phyloP scores from a whole-genome alignment of 2,113 vertebrate genomes.

The Trochalopteron elliotii region DNA sequence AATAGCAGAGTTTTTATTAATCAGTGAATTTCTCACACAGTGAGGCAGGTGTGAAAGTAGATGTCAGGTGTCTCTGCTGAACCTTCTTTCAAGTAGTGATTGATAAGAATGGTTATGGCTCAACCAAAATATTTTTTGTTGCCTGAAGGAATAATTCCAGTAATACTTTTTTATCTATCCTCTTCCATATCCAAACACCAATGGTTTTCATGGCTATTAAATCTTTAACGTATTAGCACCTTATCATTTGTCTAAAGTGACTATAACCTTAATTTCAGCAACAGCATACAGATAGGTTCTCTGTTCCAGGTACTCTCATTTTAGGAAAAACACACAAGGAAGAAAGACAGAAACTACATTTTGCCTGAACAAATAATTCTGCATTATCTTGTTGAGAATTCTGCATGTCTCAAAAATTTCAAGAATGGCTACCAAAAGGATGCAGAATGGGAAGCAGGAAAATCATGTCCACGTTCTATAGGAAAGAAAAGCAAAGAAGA shows the following conservation, averaged over 20 bases:
- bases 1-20: not conserved
- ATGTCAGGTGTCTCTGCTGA: conserved; percentile 8
- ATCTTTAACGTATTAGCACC: not conserved
- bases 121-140: not conserved
- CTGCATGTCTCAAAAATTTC: not conserved
- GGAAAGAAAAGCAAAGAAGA: not conserved
- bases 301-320: not conserved
- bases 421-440: not conserved
- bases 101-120: not conserved
- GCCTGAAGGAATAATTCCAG: not conserved
- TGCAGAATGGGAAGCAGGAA: not conserved
- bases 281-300: not conserved
- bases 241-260: not conserved
- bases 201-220: not conserved
- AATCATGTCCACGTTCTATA: not conserved
- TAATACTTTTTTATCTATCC: not conserved
- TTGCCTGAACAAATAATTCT: not conserved
- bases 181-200: not conserved
- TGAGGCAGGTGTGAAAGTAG: conserved; percentile 19
- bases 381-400: not conserved
- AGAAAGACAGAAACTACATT: not conserved
- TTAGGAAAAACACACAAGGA: not conserved
- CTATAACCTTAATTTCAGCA: not conserved
- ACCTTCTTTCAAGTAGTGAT: not conserved
- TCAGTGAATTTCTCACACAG: conserved; percentile 8